phyloP scores from a whole-genome alignment of 64 coral and sea anemone species.

The Trachythela sp. region DNA sequence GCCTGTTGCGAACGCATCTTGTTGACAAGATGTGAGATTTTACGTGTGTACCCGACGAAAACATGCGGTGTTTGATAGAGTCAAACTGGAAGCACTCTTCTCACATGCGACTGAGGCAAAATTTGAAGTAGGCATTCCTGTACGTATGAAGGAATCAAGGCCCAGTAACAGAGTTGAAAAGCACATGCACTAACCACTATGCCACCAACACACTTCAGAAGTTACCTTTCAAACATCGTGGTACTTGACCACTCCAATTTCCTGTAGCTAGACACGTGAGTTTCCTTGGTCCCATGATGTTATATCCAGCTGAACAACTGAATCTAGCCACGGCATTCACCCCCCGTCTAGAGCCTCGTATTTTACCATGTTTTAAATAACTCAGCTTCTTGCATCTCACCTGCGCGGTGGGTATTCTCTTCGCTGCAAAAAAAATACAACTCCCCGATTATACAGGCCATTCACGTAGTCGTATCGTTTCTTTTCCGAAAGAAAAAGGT shows the following conservation, averaged over 20 bases:
- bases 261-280: background rate
- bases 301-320: background rate
- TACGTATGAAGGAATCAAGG: too few relatives aligned
- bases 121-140: too few relatives aligned
- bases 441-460: too few relatives aligned
- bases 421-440: background rate
- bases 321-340: background rate
- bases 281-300: background rate
- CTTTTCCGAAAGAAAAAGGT: too few relatives aligned
- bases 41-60: too few relatives aligned
- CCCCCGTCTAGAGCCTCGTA: background rate
- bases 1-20: too few relatives aligned
- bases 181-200: background rate
- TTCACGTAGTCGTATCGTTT: too few relatives aligned
- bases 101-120: too few relatives aligned
- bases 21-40: too few relatives aligned
- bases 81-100: too few relatives aligned
- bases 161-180: background rate
- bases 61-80: too few relatives aligned
- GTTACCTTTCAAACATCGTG: conserved; percentile 6
- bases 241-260: background rate
- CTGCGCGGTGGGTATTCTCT: background rate
- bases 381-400: background rate
- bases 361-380: background rate
- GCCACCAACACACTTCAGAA: background rate